A percentile compares a stretch with the other conserved stretches of the same genome.
These are phyloP conservation scores for Cnemophilus loriae DNA, from an alignment of 2,113 vertebrate genomes.

Conservation along the genomic window DNA sequence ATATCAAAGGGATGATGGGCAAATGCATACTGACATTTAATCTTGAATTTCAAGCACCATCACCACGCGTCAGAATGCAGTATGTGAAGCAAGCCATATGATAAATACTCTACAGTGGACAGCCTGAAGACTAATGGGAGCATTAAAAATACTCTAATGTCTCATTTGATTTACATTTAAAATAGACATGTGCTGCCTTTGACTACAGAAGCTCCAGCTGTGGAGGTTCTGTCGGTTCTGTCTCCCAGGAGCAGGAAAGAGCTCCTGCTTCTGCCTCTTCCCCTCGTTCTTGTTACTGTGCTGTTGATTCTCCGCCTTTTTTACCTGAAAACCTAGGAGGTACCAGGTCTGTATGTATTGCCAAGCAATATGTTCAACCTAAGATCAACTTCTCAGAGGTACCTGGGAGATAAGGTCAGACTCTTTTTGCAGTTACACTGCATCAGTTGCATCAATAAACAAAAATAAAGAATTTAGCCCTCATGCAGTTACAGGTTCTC, in stretches of 20 bases:
- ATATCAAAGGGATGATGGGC: neutral
- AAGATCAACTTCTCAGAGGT: neutral
- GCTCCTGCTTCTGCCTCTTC: neutral
- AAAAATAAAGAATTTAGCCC: neutral
- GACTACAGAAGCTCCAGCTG: neutral
- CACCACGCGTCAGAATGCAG: neutral
- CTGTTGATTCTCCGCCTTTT: neutral
- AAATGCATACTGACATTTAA: neutral
- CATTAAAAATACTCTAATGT: neutral
- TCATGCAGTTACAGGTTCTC: neutral
- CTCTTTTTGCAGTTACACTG: neutral
- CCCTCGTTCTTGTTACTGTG: neutral
- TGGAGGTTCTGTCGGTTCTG: neutral
- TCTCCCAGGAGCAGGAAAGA: neutral
- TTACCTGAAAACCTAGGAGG: neutral
- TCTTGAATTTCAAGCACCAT: neutral
- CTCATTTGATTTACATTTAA: neutral
- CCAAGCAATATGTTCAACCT: neutral
- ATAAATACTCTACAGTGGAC: neutral
- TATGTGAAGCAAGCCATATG: neutral
- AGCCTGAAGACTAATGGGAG: neutral
- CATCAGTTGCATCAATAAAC: neutral
- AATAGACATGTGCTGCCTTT: neutral
- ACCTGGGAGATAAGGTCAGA: neutral
- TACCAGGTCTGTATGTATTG: neutral